Evolutionary conservation across 2,113 vertebrate genomes (phyloP).

Genomic region (Gopherus flavomarginatus): DNA sequence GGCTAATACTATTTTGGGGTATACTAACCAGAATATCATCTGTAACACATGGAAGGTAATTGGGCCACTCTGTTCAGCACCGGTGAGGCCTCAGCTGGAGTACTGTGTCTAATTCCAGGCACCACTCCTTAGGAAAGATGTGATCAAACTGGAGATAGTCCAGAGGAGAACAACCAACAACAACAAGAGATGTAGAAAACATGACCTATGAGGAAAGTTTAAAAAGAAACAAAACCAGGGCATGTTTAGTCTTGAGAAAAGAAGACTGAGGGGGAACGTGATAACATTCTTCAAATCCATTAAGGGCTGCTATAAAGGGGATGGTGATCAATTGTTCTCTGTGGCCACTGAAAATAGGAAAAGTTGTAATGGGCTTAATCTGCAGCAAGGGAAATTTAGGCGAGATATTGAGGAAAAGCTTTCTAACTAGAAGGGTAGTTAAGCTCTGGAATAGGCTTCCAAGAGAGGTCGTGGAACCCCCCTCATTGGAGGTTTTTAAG

Average conservation of each 20-base stretch:
- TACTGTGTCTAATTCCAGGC: not conserved
- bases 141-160: not conserved
- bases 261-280: not conserved
- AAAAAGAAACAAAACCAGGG: not conserved
- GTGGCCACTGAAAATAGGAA: not conserved
- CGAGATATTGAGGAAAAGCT: not conserved
- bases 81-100: not conserved
- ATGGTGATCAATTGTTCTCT: not conserved
- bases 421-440: not conserved
- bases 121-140: not conserved
- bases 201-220: not conserved
- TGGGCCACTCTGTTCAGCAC: not conserved
- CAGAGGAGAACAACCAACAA: not conserved
- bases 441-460: not conserved
- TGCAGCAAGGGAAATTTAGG: not conserved
- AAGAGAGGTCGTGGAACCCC: not conserved
- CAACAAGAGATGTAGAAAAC: not conserved
- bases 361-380: not conserved
- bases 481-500: not conserved
- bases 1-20: not conserved
- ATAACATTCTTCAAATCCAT: not conserved
- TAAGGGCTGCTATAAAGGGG: not conserved
- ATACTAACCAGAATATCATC: not conserved
- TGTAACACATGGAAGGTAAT: not conserved
- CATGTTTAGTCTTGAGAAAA: not conserved